Evolutionary conservation across 2,113 vertebrate genomes (phyloP), one percentile per base, ranked within the genome.

Genomic region (Tamias sibiricus): DNA sequence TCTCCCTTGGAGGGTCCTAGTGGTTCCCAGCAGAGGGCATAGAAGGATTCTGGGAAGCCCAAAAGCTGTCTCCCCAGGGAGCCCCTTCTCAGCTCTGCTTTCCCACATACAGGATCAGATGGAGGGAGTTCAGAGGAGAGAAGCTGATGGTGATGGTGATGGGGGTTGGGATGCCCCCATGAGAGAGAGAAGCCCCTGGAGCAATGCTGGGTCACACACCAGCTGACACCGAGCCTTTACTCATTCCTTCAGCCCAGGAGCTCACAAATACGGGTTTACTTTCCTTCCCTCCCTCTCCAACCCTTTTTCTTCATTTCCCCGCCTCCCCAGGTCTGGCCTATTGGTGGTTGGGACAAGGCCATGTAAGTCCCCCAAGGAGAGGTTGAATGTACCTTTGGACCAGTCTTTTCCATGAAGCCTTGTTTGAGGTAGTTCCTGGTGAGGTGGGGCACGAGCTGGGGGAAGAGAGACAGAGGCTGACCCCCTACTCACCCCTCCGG

Each of bases 331-430:
- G 88, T 59, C 89, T 62, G 40, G 47, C 32, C 47, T 47, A 4
- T 3, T 22, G 14, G 54, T 52, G 4, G 0, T 62, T 49, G 24
- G 66, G 54, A 42, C 62, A 66, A 40, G 85, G 47, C 47, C 24
- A 2, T 13, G 30, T 17, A 37, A 62, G 32, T 68, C 30, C 57
- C 76, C 57, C 28, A 68, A 59, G 26, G 20, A 71, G 28, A 0
- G 2, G 35, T 0, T 40, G 72, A 47, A 98, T 98, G 35, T 97
- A 99, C 99, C 98, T 98, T 99, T 28, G 99, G 99, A 24, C 99
- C 99, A 0, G 99, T 99, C 98, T 99, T 99, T 97, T 99, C 99
- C 99, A 99, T 99, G 98, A 99, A 99, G 20, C 99, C 99, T 96
- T 99, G 99, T 98, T 99, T 99, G 95, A 99, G 93, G 93, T 98